These are phyloP conservation scores for Callinectes sapidus DNA, from an alignment of 2,888 invertebrate species.

Conservation along the genomic window DNA sequence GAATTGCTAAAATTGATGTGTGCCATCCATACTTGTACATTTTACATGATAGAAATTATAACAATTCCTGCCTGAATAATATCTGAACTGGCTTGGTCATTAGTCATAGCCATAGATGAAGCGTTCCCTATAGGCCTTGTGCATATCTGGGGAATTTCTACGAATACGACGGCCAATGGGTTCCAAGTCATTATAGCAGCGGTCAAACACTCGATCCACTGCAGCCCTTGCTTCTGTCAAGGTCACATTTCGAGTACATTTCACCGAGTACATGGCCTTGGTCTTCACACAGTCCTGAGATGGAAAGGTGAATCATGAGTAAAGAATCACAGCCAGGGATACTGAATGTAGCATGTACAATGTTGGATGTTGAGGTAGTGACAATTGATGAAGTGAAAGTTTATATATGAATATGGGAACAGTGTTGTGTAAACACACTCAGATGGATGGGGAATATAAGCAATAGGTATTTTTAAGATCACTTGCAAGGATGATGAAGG, in stretches of 20 bases:
- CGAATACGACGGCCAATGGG: conserved; percentile 82
- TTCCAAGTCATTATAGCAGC: conserved; percentile 84
- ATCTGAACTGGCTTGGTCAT: background rate
- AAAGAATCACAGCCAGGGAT: background rate
- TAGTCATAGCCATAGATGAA: conserved; percentile 85
- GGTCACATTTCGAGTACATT: conserved; percentile 86
- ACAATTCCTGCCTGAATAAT: background rate
- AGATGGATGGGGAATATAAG: no score
- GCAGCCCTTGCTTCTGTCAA: conserved; percentile 84
- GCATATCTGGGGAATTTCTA: conserved; percentile 84
- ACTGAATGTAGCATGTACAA: background rate
- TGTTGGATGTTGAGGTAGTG: background rate
- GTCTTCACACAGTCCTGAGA: conserved; percentile 89
- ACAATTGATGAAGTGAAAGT: background rate
- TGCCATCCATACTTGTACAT: no score
- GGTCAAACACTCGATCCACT: conserved; percentile 91
- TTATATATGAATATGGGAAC: no score
- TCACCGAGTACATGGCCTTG: conserved; percentile 89
- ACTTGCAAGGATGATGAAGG: no score
- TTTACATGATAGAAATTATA: no score
- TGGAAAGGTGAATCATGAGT: background rate
- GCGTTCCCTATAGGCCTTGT: conserved; percentile 85
- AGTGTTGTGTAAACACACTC: no score
- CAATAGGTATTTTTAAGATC: no score
- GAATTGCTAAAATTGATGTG: no score